phyloP scores from a whole-genome alignment of 2,113 vertebrate species.

The Struthio camelus region DNA sequence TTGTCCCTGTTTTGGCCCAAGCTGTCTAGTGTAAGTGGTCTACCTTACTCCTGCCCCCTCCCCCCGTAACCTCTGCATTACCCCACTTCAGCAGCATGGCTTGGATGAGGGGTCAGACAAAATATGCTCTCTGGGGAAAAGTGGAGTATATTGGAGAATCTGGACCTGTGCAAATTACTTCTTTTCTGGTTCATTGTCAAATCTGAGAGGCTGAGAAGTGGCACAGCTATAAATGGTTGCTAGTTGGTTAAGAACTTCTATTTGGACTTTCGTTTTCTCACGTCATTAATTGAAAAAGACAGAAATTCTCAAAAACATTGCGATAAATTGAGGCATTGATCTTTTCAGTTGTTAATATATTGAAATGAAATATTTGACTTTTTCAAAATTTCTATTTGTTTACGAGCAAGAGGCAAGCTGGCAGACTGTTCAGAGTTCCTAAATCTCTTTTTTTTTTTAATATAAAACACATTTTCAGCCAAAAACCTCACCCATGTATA shows the following conservation, averaged over 20 bases:
- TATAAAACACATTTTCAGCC: not conserved
- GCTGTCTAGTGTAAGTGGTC: not conserved
- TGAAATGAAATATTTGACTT: not conserved
- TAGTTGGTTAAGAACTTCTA: not conserved
- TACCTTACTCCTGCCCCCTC: no score
- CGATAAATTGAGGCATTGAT: not conserved
- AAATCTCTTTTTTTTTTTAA: not conserved
- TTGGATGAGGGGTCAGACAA: no score
- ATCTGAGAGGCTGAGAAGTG: not conserved
- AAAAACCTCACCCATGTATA: not conserved
- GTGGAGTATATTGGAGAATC: not conserved
- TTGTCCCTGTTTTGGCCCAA: not conserved
- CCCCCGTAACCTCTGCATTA: no score
- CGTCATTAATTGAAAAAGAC: not conserved
- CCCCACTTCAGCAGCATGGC: no score
- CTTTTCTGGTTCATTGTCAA: not conserved
- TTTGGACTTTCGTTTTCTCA: not conserved
- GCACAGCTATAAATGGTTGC: not conserved
- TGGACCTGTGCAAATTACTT: not conserved
- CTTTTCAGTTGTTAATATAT: not conserved
- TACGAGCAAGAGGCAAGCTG: not conserved
- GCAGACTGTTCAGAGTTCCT: not conserved
- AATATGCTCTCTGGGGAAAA: not conserved
- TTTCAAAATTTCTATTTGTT: not conserved
- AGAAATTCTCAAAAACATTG: not conserved